Percentiles rank a stretch among this genome's conserved stretches.
phyloP scores from a whole-genome alignment of 2,888 invertebrate species.

The Drosophila nr. perissopoda region DNA sequence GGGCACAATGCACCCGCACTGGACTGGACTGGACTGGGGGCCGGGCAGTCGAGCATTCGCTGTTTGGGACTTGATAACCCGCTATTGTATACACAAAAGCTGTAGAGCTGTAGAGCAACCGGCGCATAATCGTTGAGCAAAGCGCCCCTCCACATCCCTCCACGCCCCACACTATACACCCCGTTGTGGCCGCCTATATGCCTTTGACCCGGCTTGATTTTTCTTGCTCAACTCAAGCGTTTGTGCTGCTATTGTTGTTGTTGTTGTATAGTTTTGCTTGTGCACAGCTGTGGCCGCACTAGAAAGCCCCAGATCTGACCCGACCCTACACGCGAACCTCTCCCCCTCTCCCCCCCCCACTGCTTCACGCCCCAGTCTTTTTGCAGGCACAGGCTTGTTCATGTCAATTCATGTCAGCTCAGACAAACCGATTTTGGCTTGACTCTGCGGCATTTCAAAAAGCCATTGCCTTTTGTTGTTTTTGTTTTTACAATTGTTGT shows the following conservation, averaged over 20 bases:
- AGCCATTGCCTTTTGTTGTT: slow-evolving; percentile 47
- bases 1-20: slow-evolving; percentile 53
- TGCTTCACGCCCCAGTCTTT: neutral
- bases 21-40: slow-evolving; percentile 8
- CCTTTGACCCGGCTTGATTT: slow-evolving; percentile 33
- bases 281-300: slow-evolving; percentile 44
- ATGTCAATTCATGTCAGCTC: slow-evolving; percentile 64
- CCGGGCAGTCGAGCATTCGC: slow-evolving; percentile 36
- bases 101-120: slow-evolving; percentile 52
- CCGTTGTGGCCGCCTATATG: neutral
- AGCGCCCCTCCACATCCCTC: neutral
- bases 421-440: slow-evolving; percentile 52
- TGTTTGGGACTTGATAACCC: slow-evolving; percentile 79
- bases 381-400: slow-evolving; percentile 37
- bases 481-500: slow-evolving; percentile 18
- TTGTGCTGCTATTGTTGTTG: slow-evolving; percentile 22
- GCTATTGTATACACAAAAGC: slow-evolving; percentile 76
- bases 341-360: accelerated
- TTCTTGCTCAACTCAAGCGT: slow-evolving; percentile 43
- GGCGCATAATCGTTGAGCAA: slow-evolving; percentile 73
- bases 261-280: slow-evolving; percentile 45
- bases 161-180: neutral
- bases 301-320: slow-evolving; percentile 30
- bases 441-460: slow-evolving; percentile 41
- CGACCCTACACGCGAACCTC: slow-evolving; percentile 16